phyloP scores from a whole-genome alignment of 2,888 invertebrate species.

The Diogma glabrata region DNA sequence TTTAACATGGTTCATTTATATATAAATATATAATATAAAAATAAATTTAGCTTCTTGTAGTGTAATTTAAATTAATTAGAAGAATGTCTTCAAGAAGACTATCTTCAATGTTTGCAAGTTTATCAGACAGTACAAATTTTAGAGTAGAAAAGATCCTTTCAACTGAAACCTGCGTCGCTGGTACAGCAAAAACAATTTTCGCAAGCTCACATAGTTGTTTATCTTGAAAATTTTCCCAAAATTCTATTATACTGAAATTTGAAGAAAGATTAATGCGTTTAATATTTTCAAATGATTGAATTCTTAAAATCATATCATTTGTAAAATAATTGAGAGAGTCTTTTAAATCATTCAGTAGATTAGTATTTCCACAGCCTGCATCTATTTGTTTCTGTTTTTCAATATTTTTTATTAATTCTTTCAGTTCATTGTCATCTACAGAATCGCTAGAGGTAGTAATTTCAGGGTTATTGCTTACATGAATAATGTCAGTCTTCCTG shows the following conservation, averaged over 20 bases:
- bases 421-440: neutral
- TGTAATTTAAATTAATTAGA: conserved; percentile 3
- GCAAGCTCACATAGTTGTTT: neutral
- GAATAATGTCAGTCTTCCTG: neutral
- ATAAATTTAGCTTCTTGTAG: neutral
- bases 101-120: neutral
- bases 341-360: neutral
- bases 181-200: neutral
- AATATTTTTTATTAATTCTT: neutral
- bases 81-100: neutral
- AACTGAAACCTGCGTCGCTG: conserved; percentile 3
- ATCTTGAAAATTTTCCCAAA: conserved; percentile 1
- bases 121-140: conserved; percentile 2
- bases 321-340: neutral
- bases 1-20: no score
- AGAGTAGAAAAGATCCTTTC: neutral
- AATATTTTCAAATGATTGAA: neutral
- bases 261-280: neutral
- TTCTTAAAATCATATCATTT: no score
- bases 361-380: neutral
- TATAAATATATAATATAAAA: no score
- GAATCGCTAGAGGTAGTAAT: neutral
- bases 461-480: neutral
- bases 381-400: neutral
- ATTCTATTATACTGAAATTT: conserved; percentile 1